Base-by-base conservation (phyloP, 2,113 vertebrate genomes). In the Acrocephalus kingi region DNA sequence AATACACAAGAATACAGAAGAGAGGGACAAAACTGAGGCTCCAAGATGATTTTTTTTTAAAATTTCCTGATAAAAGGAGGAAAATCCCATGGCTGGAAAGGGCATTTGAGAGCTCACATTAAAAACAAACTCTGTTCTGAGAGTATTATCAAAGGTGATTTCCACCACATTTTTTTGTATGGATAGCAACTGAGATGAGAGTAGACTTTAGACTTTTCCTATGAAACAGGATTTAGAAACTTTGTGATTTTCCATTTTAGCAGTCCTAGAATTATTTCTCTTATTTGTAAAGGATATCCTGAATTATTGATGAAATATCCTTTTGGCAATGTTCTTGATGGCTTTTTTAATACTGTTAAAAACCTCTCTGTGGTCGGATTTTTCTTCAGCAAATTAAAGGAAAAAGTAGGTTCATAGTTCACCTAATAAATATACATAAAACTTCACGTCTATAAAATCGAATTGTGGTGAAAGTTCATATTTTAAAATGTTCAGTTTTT, bases 271-370 rank as follows among this genome's bases (percentile, higher is more conserved):
- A 88, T 49, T 71, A 67, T 52, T 76, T 88, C 67, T 37, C 0
- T 61, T 22, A 63, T 88, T 94, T 91, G 15, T 59, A 80, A 90
- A 94, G 19, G 3, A 37, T 77, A 63, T 80, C 9, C 33, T 96
- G 85, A 96, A 96, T 96, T 96, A 96, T 95, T 96, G 87, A 95
- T 94, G 52, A 30, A 85, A 67, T 80, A 80, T 30, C 72, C 82
- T 94, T 80, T 87, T 45, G 68, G 87, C 82, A 78, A 71, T 77
- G 14, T 81, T 67, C 52, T 74, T 93, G 81, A 90, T 13, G 7
- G 23, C 19, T 75, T 88, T 91, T 92, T 77, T 16, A 96, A 81
- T 84, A 71, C 43, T 31, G 39, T 67, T 63, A 76, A 80, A 84
- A 91, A 19, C 9, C 14, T 85, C 67, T 85, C 43, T 71, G 22